phyloP scores from a whole-genome alignment of 2,113 vertebrate species.

The Alethe diademata region DNA sequence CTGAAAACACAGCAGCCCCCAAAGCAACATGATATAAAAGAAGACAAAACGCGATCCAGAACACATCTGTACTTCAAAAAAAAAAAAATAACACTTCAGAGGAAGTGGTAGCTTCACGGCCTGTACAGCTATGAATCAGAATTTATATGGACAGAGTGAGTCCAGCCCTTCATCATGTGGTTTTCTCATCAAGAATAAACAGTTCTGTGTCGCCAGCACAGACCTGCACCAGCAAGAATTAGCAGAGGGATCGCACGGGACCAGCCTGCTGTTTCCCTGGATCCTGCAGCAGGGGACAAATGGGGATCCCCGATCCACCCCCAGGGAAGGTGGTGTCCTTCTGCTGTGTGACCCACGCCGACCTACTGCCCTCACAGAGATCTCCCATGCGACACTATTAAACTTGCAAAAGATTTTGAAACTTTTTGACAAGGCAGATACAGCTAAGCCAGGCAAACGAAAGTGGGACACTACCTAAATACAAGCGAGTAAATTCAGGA shows the following conservation, averaged over 20 bases:
- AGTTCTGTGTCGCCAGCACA: not conserved
- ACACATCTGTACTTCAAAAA: not conserved
- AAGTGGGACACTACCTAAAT: not conserved
- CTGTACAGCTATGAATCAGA: not conserved
- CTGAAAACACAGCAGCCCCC: not conserved
- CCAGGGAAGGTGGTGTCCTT: fast-evolving
- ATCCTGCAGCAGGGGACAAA: not conserved
- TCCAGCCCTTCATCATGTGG: not conserved
- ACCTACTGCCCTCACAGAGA: not conserved
- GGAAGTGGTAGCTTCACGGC: not conserved
- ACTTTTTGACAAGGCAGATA: not conserved
- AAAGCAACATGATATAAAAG: not conserved
- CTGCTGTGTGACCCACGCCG: fast-evolving
- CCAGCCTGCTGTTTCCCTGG: not conserved
- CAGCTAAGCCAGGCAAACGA: not conserved
- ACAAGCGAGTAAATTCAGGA: not conserved
- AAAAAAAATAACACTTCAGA: not conserved
- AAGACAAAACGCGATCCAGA: not conserved
- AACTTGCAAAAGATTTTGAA: not conserved
- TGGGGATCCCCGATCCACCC: not conserved
- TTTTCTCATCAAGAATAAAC: not conserved
- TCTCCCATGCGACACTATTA: not conserved
- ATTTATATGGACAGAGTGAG: not conserved
- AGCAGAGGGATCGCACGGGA: not conserved
- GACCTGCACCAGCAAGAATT: not conserved